Conservation (phyloP, 2,797 vertebrate species). For the Crax fasciolata region DNA sequence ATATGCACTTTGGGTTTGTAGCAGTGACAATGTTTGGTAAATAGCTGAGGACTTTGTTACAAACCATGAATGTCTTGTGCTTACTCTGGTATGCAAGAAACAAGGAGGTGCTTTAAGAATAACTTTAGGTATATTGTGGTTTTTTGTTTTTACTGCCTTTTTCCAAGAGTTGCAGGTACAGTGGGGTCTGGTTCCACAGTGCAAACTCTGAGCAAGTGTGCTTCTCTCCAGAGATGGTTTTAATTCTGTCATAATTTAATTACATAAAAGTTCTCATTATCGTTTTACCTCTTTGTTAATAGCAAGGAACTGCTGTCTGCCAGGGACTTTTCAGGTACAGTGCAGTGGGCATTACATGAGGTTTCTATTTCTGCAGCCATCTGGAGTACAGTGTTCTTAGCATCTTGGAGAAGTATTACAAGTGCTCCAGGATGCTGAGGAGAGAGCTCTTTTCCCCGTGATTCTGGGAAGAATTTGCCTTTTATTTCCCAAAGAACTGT, state of each 20-base stretch:
- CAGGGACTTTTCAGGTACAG: constrained; percentile 72
- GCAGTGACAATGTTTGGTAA: constrained; percentile 68
- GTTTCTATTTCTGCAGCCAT: constrained; percentile 34
- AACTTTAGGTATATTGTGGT: constrained; percentile 56
- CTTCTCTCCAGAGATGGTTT: constrained; percentile 79
- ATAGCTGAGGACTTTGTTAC: constrained; percentile 76
- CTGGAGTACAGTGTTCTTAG: constrained; percentile 35
- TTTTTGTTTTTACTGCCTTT: constrained; percentile 73
- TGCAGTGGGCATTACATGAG: constrained; percentile 75
- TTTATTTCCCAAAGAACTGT: not conserved
- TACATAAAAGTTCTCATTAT: constrained; percentile 76
- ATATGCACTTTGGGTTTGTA: constrained; percentile 83
- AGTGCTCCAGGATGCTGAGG: not conserved
- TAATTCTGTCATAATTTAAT: constrained; percentile 79
- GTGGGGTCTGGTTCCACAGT: constrained; percentile 73
- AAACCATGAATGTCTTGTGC: constrained; percentile 78
- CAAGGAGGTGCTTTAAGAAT: constrained; percentile 81
- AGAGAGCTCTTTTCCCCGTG: not conserved
- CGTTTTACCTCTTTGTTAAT: constrained; percentile 78
- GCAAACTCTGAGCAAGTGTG: constrained; percentile 75
- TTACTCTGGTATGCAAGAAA: constrained; percentile 79
- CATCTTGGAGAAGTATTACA: not conserved
- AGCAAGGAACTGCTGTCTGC: constrained; percentile 82
- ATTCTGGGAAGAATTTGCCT: not conserved
- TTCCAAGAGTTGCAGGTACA: constrained; percentile 70